These are phyloP conservation scores for Diadumene lineata DNA, from an alignment of 92 coral and sea anemone species.

Conservation along the genomic window DNA sequence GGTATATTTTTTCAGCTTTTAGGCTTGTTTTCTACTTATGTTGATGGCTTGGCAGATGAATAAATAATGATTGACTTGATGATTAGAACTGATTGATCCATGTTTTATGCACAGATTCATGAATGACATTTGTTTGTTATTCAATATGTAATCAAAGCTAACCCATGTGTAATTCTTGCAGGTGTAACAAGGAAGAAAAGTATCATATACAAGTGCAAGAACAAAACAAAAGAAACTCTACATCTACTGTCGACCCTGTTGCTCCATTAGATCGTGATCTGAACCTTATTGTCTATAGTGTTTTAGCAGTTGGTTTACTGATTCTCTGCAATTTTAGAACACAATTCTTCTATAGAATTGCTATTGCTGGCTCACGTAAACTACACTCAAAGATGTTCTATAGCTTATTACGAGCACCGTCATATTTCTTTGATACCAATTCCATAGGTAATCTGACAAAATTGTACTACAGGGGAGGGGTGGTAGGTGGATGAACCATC, in stretches of 20 bases:
- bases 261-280: slow-evolving; percentile 28
- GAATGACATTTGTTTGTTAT: background rate
- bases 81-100: no score
- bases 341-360: slow-evolving; percentile 47
- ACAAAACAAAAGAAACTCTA: slow-evolving; percentile 11
- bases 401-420: slow-evolving; percentile 49
- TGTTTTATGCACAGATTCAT: no score
- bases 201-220: slow-evolving; percentile 19
- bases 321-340: slow-evolving; percentile 38
- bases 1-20: no score
- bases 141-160: background rate
- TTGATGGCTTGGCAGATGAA: no score
- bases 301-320: slow-evolving; percentile 48
- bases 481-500: no score
- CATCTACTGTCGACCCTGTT: slow-evolving; percentile 36
- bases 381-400: slow-evolving; percentile 53
- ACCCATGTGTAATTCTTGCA: slow-evolving; percentile 7
- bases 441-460: slow-evolving; percentile 65
- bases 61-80: no score
- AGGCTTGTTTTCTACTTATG: no score
- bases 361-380: slow-evolving; percentile 54
- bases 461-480: no score
- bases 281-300: slow-evolving; percentile 49
- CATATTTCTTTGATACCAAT: slow-evolving; percentile 62
- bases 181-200: slow-evolving; percentile 61